Evolutionary conservation across 2,888 invertebrate genomes (phyloP).

Genomic region (Diadromus collaris): DNA sequence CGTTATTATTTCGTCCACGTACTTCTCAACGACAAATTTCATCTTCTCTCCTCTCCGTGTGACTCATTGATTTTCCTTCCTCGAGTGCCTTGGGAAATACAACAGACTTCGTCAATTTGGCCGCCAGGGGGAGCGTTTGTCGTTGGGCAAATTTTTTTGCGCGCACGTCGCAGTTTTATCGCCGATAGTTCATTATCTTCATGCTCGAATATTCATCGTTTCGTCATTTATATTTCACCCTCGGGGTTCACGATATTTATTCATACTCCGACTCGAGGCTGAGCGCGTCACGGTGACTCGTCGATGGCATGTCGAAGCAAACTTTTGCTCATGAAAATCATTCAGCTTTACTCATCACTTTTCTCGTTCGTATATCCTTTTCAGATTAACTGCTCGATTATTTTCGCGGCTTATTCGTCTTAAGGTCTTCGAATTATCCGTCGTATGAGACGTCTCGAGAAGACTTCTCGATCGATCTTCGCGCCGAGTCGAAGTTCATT

Average conservation of each 20-base stretch:
- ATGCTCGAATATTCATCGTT: slow-evolving; percentile 3
- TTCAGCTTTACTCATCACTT: neutral
- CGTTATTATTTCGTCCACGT: neutral
- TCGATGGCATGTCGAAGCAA: neutral
- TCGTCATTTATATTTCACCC: slow-evolving; percentile 12
- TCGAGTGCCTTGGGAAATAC: slow-evolving; percentile 18
- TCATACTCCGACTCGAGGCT: neutral
- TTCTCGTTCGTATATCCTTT: neutral
- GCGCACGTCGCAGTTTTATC: neutral
- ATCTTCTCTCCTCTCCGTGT: slow-evolving; percentile 15
- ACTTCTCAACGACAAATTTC: neutral
- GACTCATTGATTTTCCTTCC: slow-evolving; percentile 21
- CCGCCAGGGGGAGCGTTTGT: neutral
- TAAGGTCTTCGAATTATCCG: too few relatives aligned
- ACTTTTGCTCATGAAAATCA: neutral
- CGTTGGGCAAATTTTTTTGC: neutral
- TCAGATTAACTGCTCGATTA: too few relatives aligned
- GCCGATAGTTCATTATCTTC: neutral
- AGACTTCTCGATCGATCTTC: neutral
- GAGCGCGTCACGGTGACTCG: neutral
- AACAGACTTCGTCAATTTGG: slow-evolving; percentile 32
- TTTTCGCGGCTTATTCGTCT: too few relatives aligned
- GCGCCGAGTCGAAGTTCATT: slow-evolving; percentile 6
- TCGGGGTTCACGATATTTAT: neutral
- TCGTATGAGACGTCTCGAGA: neutral